Evolutionary conservation across 2,797 vertebrate genomes (phyloP), one percentile per base, ranked within the genome.

Genomic region (Mormyrops boulengeri): DNA sequence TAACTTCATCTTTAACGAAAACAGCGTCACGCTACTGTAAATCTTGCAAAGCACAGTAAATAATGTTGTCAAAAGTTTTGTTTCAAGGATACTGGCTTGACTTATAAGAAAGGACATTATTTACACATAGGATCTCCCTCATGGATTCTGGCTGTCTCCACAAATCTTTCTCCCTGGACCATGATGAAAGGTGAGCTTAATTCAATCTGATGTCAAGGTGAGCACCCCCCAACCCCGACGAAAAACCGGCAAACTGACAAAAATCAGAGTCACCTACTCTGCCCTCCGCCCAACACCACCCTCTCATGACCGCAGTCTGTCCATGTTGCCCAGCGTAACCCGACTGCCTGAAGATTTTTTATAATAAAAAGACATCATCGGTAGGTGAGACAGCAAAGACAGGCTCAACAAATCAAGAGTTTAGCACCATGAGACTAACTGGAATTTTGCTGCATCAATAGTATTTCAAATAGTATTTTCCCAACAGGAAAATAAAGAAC

Each of bases 131-230:
- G 50, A 80, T 88, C 47, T 41, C 69, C 69, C 49, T 73, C 50
- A 82, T 82, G 17, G 73, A 41, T 82, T 69, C 73, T 38, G 50
- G 49, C 88, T 88, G 77, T 85, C 80, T 49, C 88, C 80, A 49
- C 55, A 47, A 17, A 85, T 85, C 53, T 89, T 53, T 26, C 80
- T 84, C 88, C 77, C 52, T 49, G 38, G 53, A 57, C 55, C 77
- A 55, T 47, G 53, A 53, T 85, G 77, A 62, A 49, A 89, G 34
- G 34, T 41, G 52, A 89, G 34, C 88, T 53, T 49, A 84, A 85
- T 89, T 62, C 52, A 62, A 60, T 49, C 38, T 52, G 52, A 85
- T 84, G 77, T 22, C 38, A 50, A 52, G 84, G 26, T 38, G 82
- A 49, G 17, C 4, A 50, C 60, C 57, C 17, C 26, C 60, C 55